Percentiles rank a stretch among this genome's conserved stretches.
phyloP scores from a whole-genome alignment of 2,113 vertebrate species.

The Thunnus maccoyii region DNA sequence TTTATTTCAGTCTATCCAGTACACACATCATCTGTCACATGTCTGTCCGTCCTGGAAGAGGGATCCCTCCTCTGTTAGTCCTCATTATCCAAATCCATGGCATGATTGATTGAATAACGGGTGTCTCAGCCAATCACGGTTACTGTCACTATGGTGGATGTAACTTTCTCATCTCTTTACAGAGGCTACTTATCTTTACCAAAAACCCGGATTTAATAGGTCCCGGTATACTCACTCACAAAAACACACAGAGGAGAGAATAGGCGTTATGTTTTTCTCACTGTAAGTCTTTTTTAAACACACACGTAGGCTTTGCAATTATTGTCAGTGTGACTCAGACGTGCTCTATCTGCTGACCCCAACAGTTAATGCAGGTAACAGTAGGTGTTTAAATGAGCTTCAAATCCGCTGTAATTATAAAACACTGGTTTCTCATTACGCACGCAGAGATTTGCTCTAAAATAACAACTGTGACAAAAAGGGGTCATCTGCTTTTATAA shows the following conservation, averaged over 20 bases:
- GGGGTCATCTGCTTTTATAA: slow-evolving; percentile 16
- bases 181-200: too few species aligned
- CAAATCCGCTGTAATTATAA: slow-evolving; percentile 24
- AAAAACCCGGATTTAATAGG: too few species aligned
- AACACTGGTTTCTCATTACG: neutral
- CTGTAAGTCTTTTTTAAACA: neutral
- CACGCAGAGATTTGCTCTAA: slow-evolving; percentile 17
- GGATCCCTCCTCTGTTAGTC: too few species aligned
- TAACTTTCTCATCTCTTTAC: too few species aligned
- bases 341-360: slow-evolving; percentile 11
- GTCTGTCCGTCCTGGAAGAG: too few species aligned
- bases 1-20: too few species aligned
- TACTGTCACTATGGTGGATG: too few species aligned
- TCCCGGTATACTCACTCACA: neutral
- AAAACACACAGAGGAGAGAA: neutral
- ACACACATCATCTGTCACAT: too few species aligned
- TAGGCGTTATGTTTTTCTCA: neutral
- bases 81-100: too few species aligned
- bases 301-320: neutral
- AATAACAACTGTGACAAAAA: slow-evolving; percentile 17
- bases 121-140: too few species aligned
- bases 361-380: neutral
- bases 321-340: neutral
- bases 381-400: slow-evolving; percentile 25
- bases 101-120: too few species aligned